Percentiles rank a stretch among this genome's conserved stretches.
Conservation (phyloP, 2,797 vertebrate species). For the Amniataba percoides region DNA sequence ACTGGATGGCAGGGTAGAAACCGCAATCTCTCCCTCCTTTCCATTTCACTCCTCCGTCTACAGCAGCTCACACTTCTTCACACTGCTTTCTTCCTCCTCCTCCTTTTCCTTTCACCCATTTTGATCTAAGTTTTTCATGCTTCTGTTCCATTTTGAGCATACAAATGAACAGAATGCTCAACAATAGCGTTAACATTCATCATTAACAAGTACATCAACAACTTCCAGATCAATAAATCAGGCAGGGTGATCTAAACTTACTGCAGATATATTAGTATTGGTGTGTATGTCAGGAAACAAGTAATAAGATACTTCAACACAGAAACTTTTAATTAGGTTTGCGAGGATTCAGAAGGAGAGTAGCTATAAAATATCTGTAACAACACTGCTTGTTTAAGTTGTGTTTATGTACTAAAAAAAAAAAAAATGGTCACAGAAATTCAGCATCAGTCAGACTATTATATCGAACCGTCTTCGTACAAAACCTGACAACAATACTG, state of each 20-base stretch:
- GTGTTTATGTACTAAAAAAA: too few species aligned
- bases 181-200: not conserved
- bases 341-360: not conserved
- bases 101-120: not conserved
- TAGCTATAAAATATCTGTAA: too few species aligned
- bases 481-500: not conserved
- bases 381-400: not conserved
- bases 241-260: not conserved
- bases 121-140: not conserved
- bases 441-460: not conserved
- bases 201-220: not conserved
- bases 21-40: slow-evolving; percentile 8
- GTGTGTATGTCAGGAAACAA: not conserved
- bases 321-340: not conserved
- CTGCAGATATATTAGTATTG: not conserved
- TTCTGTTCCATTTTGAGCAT: not conserved
- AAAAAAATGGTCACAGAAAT: not conserved
- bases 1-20: slow-evolving; percentile 28
- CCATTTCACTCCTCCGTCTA: not conserved
- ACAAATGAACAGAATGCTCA: not conserved
- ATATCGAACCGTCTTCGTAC: not conserved
- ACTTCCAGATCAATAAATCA: not conserved
- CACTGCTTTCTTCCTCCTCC: not conserved
- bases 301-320: not conserved
- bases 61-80: not conserved